A percentile compares a stretch with the other conserved stretches of the same genome.
Conservation (phyloP, 2,113 vertebrate genomes). For the Collichthys lucidus region DNA sequence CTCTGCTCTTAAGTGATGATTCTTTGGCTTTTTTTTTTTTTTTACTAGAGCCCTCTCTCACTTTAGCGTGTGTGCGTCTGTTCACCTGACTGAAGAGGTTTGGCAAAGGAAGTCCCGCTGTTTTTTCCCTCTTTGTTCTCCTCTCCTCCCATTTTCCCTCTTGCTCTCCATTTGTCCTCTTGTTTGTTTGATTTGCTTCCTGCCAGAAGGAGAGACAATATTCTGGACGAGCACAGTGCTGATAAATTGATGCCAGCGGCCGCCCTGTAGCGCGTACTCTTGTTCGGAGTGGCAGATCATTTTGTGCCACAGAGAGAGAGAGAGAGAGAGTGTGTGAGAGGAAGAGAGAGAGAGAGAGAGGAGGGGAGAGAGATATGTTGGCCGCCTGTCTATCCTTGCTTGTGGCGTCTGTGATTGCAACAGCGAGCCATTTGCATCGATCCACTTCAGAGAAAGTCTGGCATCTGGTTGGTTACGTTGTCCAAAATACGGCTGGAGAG, state of each 20-base stretch:
- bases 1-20: conserved; percentile 27
- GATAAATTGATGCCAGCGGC: conserved; percentile 76
- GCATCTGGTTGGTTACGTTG: conserved; percentile 45
- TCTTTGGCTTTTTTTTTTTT: conserved; percentile 32
- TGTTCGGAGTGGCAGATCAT: conserved; percentile 77
- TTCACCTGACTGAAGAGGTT: conserved; percentile 59
- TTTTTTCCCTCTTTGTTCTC: conserved; percentile 45
- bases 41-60: conserved; percentile 1
- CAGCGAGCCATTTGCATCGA: conserved; percentile 68
- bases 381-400: conserved; percentile 65
- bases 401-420: conserved; percentile 68
- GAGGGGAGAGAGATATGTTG: conserved; percentile 51
- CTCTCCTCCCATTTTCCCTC: not conserved
- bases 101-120: conserved; percentile 32
- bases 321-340: conserved; percentile 39
- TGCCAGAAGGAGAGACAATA: conserved; percentile 74
- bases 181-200: conserved; percentile 73
- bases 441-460: conserved; percentile 54
- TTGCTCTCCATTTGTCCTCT: conserved; percentile 63
- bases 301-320: conserved; percentile 68
- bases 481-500: conserved; percentile 47
- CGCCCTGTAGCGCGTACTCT: conserved; percentile 66
- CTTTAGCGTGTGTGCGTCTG: conserved; percentile 2
- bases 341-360: conserved; percentile 21
- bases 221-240: conserved; percentile 66